Base-by-base conservation (phyloP, 2,888 invertebrate species). In the Euzophera pinguis region DNA sequence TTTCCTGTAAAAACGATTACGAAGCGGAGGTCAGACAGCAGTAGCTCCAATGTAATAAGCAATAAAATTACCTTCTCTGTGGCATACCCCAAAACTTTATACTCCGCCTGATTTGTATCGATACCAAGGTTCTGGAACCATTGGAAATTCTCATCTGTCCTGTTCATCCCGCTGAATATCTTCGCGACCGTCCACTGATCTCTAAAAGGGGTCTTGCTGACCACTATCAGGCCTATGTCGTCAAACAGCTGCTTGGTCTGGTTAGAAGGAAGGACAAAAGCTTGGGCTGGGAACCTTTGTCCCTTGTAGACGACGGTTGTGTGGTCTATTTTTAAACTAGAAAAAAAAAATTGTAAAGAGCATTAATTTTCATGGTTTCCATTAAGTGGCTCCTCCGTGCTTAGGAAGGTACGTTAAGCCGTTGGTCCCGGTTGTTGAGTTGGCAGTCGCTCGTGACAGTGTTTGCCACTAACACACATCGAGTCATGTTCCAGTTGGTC, bases 221-320 rank as follows among this genome's bases (percentile, higher is more conserved):
- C 71, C 0, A 86, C 67, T 16, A 87, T 69, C 14, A 86, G 68
- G 0, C 81, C 86, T 0, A 85, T 67, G 49, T 86, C 85, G 37
- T 86, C 84, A 51, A 64, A 82, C 0, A 60, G 54, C 53, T 84
- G 81, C 38, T 71, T 73, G 0, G 78, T 64, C 0, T 55, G 58
- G 0, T 71, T 61, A 0, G 75, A 63, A 0, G 86, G 78, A 0
- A 76, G 5, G 0, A 86, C 73, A 37, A 83, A 75, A 0, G 79
- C 78, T 35, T 65, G 53, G 0, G 61, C 71, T 1, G 57, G 52
- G 0, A 78, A 52, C 0, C 50, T 55, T 9, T 59, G 50, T 0
- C 57, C 39, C 39, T 62, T 57, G 57, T 81, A 81, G 4, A 73
- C 22, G 3, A 87, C 47, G 8, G 67, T 59, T 0, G 82, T 84